Evolutionary conservation across 2,797 vertebrate species (phyloP).

Genomic region (Sparidentex hasta): DNA sequence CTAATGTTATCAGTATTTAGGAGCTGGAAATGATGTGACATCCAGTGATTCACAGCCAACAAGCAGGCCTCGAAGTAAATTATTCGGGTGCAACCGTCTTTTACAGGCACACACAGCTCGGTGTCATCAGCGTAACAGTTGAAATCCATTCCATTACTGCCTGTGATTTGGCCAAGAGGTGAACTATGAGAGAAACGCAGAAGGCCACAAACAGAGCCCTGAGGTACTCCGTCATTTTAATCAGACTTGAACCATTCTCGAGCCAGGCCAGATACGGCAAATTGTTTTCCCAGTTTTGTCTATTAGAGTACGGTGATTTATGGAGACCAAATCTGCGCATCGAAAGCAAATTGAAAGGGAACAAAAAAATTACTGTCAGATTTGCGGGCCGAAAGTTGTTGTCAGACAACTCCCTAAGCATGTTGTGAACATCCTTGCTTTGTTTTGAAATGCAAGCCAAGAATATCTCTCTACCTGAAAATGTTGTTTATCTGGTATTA

Average conservation of each 20-base stretch:
- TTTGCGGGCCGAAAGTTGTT: background rate
- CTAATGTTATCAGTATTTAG: background rate
- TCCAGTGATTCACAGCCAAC: background rate
- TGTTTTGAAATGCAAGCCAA: conserved; percentile 40
- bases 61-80: background rate
- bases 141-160: background rate
- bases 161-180: background rate
- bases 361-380: background rate
- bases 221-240: background rate
- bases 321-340: background rate
- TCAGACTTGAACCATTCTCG: background rate
- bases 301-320: background rate
- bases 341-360: background rate
- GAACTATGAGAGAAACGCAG: background rate
- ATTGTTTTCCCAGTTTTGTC: background rate
- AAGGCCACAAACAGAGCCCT: background rate
- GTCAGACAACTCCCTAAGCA: conserved; percentile 22
- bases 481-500: conserved; percentile 54
- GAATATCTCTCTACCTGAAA: conserved; percentile 38
- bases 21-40: background rate
- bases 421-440: conserved; percentile 50
- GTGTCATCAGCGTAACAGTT: background rate
- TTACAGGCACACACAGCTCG: background rate
- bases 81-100: background rate
- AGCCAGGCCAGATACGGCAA: background rate